Evolutionary conservation across 1,140 invertebrate species (phyloP).

Genomic region (Cydia pomonella): DNA sequence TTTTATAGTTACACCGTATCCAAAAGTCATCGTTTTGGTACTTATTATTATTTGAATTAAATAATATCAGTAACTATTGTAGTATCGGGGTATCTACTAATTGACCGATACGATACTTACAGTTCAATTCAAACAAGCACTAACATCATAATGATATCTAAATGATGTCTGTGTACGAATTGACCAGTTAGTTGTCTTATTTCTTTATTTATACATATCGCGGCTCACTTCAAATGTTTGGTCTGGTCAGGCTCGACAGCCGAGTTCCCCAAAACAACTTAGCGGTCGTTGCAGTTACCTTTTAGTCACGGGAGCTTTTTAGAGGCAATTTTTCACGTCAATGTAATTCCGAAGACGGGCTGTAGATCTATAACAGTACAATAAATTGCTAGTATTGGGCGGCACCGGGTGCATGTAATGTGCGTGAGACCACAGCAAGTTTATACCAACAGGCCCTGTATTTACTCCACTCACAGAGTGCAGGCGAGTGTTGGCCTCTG

Average conservation of each 20-base stretch:
- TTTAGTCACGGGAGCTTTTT: conserved; percentile 33
- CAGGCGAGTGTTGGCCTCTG: not conserved
- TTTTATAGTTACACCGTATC: too few species aligned
- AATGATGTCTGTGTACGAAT: too few species aligned
- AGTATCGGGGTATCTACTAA: too few species aligned
- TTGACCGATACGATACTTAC: too few species aligned
- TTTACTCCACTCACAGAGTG: not conserved
- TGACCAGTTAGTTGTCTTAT: too few species aligned
- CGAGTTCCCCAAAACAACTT: not conserved
- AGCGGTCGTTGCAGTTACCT: not conserved
- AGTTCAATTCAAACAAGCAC: too few species aligned
- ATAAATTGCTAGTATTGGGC: conserved; percentile 62
- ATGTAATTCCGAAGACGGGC: conserved; percentile 50
- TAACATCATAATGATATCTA: too few species aligned
- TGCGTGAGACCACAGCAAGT: conserved; percentile 54
- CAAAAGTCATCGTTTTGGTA: too few species aligned
- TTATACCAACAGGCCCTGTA: conserved; percentile 48
- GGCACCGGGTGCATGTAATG: conserved; percentile 56
- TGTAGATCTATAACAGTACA: conserved; percentile 59
- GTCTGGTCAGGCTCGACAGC: not conserved
- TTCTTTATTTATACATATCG: too few species aligned
- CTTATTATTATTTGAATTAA: too few species aligned
- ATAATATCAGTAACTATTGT: too few species aligned
- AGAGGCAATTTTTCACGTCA: conserved; percentile 38
- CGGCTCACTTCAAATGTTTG: not conserved